Evolutionary conservation across 2,888 invertebrate genomes (phyloP).

Genomic region (Catocala fraxini): DNA sequence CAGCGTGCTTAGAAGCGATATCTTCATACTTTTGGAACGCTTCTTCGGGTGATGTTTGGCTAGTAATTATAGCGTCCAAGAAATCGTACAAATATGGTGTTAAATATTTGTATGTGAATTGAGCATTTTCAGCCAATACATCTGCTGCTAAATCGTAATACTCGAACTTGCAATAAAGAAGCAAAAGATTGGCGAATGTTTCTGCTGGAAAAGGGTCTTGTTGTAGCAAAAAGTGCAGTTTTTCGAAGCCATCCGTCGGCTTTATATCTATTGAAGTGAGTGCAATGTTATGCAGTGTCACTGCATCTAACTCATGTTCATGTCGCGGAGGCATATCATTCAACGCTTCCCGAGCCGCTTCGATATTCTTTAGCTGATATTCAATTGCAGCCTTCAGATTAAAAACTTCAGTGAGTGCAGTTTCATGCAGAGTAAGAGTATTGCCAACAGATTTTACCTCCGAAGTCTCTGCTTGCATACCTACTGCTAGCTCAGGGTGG

Average conservation of each 20-base stretch:
- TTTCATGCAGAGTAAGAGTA: slow-evolving; percentile 96
- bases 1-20: slow-evolving; percentile 96
- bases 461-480: slow-evolving; percentile 97
- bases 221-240: slow-evolving; percentile 94
- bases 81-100: slow-evolving; percentile 98
- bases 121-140: slow-evolving; percentile 98
- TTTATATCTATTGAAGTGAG: slow-evolving; percentile 95
- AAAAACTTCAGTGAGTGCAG: slow-evolving; percentile 98
- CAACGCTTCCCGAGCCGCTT: slow-evolving; percentile 95
- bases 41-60: slow-evolving; percentile 98
- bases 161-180: slow-evolving; percentile 98
- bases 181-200: slow-evolving; percentile 97
- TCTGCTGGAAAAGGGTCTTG: slow-evolving; percentile 99
- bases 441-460: slow-evolving; percentile 98
- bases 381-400: slow-evolving; percentile 99
- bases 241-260: slow-evolving; percentile 97
- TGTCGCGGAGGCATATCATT: slow-evolving; percentile 97
- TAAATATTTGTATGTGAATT: slow-evolving; percentile 97
- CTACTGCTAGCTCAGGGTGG: slow-evolving; percentile 98
- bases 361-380: slow-evolving; percentile 93
- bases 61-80: slow-evolving; percentile 98
- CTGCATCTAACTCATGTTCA: slow-evolving; percentile 98
- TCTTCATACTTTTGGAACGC: slow-evolving; percentile 98
- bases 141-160: slow-evolving; percentile 99
- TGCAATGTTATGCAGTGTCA: slow-evolving; percentile 99